Conservation (phyloP, 2,888 invertebrate species). For the Bimastos eiseni region DNA sequence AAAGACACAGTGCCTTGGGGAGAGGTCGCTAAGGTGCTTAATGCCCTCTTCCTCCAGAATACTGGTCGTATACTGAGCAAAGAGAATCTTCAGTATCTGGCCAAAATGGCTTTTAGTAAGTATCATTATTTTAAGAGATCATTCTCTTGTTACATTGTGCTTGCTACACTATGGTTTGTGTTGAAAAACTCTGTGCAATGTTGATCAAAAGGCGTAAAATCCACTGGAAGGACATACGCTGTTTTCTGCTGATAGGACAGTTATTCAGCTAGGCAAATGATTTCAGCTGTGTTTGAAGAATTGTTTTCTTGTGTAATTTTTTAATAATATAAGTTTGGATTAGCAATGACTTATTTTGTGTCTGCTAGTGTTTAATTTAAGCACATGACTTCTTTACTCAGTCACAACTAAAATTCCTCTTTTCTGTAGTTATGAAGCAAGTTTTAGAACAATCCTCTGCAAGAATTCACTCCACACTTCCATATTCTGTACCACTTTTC, state of each 20-base stretch:
- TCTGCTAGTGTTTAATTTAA: background rate
- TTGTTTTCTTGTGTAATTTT: background rate
- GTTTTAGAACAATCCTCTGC: background rate
- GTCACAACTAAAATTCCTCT: background rate
- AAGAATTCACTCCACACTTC: background rate
- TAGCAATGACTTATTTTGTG: background rate
- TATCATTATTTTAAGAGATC: background rate
- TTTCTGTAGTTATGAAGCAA: background rate
- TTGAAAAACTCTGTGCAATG: too few species aligned
- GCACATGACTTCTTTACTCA: background rate
- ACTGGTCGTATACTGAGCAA: conserved; percentile 38
- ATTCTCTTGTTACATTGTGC: background rate
- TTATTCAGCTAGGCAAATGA: background rate
- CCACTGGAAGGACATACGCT: background rate
- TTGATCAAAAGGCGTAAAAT: background rate
- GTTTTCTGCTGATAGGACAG: background rate
- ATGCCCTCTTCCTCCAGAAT: conserved; percentile 37
- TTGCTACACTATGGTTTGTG: too few species aligned
- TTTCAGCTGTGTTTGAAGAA: background rate
- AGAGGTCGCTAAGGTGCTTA: conserved; percentile 37
- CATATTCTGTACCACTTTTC: background rate
- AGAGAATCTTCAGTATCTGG: conserved; percentile 42
- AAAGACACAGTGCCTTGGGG: conserved; percentile 39
- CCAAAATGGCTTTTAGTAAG: conserved; percentile 38
- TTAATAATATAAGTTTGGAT: background rate